Base-by-base conservation (phyloP, 2,888 invertebrate genomes). In the Conus canariensis region DNA sequence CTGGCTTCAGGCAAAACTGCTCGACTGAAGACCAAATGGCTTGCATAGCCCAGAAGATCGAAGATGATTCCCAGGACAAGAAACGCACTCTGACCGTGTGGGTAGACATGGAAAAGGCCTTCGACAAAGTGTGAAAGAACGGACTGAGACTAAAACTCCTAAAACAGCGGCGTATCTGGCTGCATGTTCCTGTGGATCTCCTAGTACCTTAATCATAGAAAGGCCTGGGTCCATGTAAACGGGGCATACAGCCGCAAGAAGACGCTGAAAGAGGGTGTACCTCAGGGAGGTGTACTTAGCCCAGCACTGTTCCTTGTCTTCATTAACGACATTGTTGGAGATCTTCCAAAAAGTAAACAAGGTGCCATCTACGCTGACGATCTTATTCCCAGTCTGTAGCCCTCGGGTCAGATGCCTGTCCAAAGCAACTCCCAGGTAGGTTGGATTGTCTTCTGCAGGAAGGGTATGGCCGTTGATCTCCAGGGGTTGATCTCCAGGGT, bases 61-160 rank as follows among this genome's bases (percentile, higher is more conserved):
- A 85, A n/a, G 85, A 85, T 58, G 85, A 19, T 16, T 58, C 58
- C 85, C 85, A 85, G 85, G 85, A 85, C 58, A 56, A 85, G 58
- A 9, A 85, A 7, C 58, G 19, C 16, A 59, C n/a, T 16, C 59
- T 85, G 58, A 85, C 59, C 5, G 59, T 59, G 9, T 85, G 85
- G 85, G 58, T 85, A 16, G 58, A 85, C 56, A 19, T 58, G 58
- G 58, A 85, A 56, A 56, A 85, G 85, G 85, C 85, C 10, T 85
- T 14, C n/a, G 58, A 85, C 59, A 85, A 85, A 22, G 85, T 85
- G 3, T 85, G 58, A 22, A 85, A 58, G 19, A 8, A 56, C 22
- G 85, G 85, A n/a, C 59, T 85, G 10, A 7, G 58, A 6, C n/a
- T 85, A 12, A 56, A 56, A 85, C 85, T 85, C 58, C 58, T n/a